Percentiles rank a stretch among this genome's conserved stretches.
These are phyloP conservation scores for Hypsopygia costalis DNA, from an alignment of 2,888 invertebrate genomes.

Conservation along the genomic window DNA sequence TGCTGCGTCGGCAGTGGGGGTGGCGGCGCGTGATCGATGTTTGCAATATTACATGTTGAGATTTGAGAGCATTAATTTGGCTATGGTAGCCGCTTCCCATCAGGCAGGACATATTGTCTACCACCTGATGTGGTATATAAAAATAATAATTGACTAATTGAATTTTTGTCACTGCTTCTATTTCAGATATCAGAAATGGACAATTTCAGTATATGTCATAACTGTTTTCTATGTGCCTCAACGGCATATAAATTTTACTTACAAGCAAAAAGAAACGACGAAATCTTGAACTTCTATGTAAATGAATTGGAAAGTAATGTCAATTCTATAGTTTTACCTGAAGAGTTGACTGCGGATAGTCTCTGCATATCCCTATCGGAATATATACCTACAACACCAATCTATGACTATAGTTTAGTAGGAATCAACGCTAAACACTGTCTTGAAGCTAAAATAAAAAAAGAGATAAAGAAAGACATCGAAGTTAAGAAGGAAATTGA, in stretches of 20 bases:
- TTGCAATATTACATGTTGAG: no score
- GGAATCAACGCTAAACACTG: conserved; percentile 13
- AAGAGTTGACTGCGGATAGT: conserved; percentile 28
- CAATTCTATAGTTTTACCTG: conserved; percentile 28
- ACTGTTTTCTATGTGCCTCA: conserved; percentile 51
- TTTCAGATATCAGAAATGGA: conserved; percentile 42
- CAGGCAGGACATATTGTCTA: no score
- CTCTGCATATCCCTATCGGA: conserved; percentile 49
- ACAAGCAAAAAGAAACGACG: conserved; percentile 39
- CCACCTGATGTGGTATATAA: no score
- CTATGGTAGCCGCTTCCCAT: no score
- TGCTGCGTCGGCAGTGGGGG: no score
- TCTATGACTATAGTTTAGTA: conserved; percentile 40
- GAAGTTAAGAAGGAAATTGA: no score
- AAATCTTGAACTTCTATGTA: conserved; percentile 47
- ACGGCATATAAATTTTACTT: conserved; percentile 55
- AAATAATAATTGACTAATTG: no score
- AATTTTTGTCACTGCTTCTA: background rate
- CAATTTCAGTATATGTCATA: conserved; percentile 48
- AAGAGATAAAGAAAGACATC: background rate
- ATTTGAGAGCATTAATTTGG: no score
- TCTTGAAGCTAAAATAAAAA: background rate
- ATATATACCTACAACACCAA: conserved; percentile 22
- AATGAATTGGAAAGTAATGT: conserved; percentile 40
- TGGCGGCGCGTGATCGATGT: no score